Evolutionary conservation across 2,113 vertebrate genomes (phyloP), one percentile per base, ranked within the genome.

Genomic region (Mus musculus): DNA sequence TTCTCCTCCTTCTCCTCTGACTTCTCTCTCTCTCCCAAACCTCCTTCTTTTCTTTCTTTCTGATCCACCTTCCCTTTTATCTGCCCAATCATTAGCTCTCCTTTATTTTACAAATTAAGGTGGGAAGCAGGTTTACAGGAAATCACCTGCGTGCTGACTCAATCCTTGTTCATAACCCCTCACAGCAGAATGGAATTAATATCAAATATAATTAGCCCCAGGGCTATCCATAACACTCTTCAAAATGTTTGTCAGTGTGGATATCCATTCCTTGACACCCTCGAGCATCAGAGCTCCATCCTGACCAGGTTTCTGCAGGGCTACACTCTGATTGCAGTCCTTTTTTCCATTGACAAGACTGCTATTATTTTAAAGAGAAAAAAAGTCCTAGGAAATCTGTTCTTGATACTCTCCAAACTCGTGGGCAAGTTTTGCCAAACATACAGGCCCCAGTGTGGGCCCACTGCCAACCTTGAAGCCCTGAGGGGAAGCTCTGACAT

Each of bases 401-500:
- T 84, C 33, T 94, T 6, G 28, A 5, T 22, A 49, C 52, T 39
- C 39, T 76, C 87, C 30, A 67, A 82, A 82, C 22, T 82, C 39
- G 22, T 0, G 9, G 85, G 10, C 12, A 46, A 88, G 71, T 49
- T 26, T 56, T 78, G n/a, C 36, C 24, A 7, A n/a, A 81, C 12
- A 28, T 7, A 0, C 7, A 36, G 72, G 42, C 9, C 13, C 30
- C 14, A 24, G 28, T 8, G 3, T 16, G 20, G 56, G 33, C 65
- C 26, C 3, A 33, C 59, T 69, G 69, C 69, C 56, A 93, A 69
- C 11, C 49, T 80, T 63, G 1, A 39, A 16, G 81, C 71, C 85
- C 73, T 67, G 75, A 96, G 95, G 89, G 80, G 82, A 80, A 65
- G 16, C 22, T 71, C 76, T 26, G 36, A 7, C 36, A 91, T 85